Evolutionary conservation across 2,888 invertebrate species (phyloP).

Genomic region (Strigamia maritima): DNA sequence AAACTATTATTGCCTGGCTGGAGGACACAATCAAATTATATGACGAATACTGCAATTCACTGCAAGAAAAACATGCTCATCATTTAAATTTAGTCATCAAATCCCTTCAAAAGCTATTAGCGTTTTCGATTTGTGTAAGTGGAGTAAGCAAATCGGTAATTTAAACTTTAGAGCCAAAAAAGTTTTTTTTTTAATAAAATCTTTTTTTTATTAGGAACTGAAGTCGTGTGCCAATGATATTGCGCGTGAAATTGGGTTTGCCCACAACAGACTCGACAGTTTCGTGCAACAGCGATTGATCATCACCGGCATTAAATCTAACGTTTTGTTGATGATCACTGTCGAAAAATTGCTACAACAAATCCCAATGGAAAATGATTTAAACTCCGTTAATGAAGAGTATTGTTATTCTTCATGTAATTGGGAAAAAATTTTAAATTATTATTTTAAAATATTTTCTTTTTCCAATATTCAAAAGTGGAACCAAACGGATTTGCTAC

Average conservation of each 20-base stretch:
- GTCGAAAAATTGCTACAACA: not conserved
- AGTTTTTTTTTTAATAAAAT: not conserved
- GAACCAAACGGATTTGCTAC: not conserved
- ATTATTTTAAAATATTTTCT: not conserved
- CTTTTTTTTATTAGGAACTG: not conserved
- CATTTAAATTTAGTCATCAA: not conserved
- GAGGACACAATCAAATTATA: not conserved
- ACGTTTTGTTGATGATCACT: not conserved
- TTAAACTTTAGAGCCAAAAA: too few relatives aligned
- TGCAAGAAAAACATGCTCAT: not conserved
- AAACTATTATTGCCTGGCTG: not conserved
- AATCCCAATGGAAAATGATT: not conserved
- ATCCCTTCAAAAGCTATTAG: not conserved
- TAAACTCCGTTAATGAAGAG: not conserved
- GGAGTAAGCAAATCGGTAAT: not conserved
- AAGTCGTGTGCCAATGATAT: not conserved
- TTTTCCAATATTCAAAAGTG: not conserved
- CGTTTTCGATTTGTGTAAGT: not conserved
- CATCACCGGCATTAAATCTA: not conserved
- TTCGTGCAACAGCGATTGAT: not conserved
- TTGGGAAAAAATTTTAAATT: not conserved
- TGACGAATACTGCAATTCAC: not conserved
- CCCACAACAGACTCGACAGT: not conserved
- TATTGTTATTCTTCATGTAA: not conserved
- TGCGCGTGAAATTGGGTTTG: not conserved